Evolutionary conservation across 2,888 invertebrate species (phyloP).

Genomic region (Polyploca ridens): DNA sequence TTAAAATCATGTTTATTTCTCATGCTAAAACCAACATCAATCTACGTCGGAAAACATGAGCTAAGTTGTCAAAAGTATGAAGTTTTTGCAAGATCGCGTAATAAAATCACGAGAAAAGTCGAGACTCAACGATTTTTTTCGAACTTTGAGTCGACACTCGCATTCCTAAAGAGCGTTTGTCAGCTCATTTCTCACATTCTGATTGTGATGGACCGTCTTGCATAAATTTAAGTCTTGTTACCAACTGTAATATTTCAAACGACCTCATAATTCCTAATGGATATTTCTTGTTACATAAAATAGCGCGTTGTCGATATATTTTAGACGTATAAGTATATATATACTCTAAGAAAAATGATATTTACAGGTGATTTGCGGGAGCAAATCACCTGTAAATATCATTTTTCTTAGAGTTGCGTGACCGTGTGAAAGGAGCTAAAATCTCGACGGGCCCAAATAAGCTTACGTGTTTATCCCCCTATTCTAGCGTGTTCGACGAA

Average conservation of each 20-base stretch:
- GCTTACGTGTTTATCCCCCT: constrained; percentile 25
- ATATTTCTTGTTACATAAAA: constrained; percentile 29
- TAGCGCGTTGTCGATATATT: constrained; percentile 14
- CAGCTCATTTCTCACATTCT: constrained; percentile 62
- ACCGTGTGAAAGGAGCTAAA: constrained; percentile 40
- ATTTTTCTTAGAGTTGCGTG: constrained; percentile 38
- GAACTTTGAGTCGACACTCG: constrained; percentile 46
- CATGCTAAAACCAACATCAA: constrained; percentile 51
- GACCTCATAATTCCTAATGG: constrained; percentile 43
- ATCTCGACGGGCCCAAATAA: constrained; percentile 29
- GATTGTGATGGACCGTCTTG: constrained; percentile 57
- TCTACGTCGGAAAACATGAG: constrained; percentile 60
- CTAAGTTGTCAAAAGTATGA: constrained; percentile 56
- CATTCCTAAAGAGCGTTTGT: constrained; percentile 56
- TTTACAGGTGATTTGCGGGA: too few relatives aligned
- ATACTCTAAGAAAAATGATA: too few relatives aligned
- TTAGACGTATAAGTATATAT: constrained; percentile 19
- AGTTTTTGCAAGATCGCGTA: constrained; percentile 57
- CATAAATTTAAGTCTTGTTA: constrained; percentile 46
- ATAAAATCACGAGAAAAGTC: constrained; percentile 52
- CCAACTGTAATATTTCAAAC: constrained; percentile 37
- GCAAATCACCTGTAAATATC: constrained; percentile 26
- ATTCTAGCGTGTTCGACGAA: constrained; percentile 21
- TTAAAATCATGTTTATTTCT: constrained; percentile 47
- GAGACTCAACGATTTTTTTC: constrained; percentile 47